Percentiles rank a stretch among this genome's conserved stretches.
Evolutionary conservation across 2,797 vertebrate species (phyloP).

Genomic region (Neoniphon sammara): DNA sequence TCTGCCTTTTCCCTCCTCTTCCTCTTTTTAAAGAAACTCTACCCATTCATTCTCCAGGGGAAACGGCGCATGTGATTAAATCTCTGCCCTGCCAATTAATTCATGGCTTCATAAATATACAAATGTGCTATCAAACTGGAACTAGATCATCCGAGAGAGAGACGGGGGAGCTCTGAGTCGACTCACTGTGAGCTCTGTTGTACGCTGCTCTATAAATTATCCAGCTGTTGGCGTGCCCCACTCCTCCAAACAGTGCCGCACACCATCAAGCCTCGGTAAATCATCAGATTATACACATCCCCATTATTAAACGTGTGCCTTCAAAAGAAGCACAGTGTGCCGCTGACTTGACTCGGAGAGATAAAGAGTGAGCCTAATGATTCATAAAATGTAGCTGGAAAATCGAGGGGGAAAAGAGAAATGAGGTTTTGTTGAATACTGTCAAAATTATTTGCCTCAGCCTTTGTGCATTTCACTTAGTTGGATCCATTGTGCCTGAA

Average conservation of each 20-base stretch:
- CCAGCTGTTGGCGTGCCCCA: constrained; percentile 46
- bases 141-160: constrained; percentile 70
- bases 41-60: constrained; percentile 71
- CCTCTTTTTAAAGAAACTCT: constrained; percentile 75
- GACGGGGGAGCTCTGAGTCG: constrained; percentile 49
- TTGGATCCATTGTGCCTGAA: neutral
- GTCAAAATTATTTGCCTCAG: neutral
- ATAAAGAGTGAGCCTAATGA: constrained; percentile 27
- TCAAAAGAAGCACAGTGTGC: constrained; percentile 5
- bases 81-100: constrained; percentile 81
- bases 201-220: constrained; percentile 58
- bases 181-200: constrained; percentile 38
- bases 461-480: constrained; percentile 12
- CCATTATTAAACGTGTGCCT: constrained; percentile 23
- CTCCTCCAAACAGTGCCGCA: constrained; percentile 52
- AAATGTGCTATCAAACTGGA: constrained; percentile 76
- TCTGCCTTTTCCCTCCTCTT: constrained; percentile 57
- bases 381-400: constrained; percentile 4
- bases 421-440: neutral
- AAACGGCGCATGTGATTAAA: constrained; percentile 78
- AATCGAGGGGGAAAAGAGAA: neutral
- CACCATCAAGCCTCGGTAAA: constrained; percentile 38
- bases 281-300: constrained; percentile 21
- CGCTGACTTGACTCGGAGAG: constrained; percentile 23
- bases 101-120: constrained; percentile 82